phyloP scores from a whole-genome alignment of 2,888 invertebrate species.

The Hemistola chrysoprasaria region DNA sequence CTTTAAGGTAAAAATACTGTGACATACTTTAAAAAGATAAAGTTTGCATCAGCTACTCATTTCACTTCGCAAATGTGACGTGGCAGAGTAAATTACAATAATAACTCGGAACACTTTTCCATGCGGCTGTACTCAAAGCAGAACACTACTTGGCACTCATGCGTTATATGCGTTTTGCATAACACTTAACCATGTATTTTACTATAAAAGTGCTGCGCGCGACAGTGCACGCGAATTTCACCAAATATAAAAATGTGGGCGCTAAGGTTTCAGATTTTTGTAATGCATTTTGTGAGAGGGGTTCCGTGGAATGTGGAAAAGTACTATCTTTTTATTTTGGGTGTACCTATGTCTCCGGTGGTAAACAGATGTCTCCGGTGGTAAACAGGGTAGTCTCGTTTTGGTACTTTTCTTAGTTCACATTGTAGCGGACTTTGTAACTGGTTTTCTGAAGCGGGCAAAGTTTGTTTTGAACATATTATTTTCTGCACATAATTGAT shows the following conservation, averaged over 20 bases:
- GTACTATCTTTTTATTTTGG: constrained; percentile 1
- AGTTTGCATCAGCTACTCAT: constrained; percentile 3
- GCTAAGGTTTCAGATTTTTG: constrained; percentile 16
- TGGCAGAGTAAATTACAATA: constrained; percentile 14
- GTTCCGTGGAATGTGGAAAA: neutral
- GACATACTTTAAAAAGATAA: too few species aligned
- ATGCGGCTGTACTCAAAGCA: constrained; percentile 35
- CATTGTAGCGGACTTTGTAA: too few species aligned
- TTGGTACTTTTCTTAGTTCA: too few species aligned
- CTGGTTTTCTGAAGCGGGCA: too few species aligned
- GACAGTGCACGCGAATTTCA: constrained; percentile 36
- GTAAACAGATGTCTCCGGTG: neutral
- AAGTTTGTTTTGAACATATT: too few species aligned
- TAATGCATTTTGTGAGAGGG: constrained; percentile 10
- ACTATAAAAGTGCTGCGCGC: constrained; percentile 38
- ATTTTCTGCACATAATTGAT: too few species aligned
- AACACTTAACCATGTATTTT: constrained; percentile 51
- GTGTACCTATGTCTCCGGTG: neutral
- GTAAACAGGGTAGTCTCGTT: neutral
- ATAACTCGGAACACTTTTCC: constrained; percentile 33
- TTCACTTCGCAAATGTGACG: neutral
- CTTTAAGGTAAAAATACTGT: too few species aligned
- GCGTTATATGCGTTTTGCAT: constrained; percentile 58
- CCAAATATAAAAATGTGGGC: constrained; percentile 28
- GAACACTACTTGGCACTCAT: constrained; percentile 58